Evolutionary conservation across 2,888 invertebrate genomes (phyloP).

Genomic region (Rhogogaster chlorosoma): DNA sequence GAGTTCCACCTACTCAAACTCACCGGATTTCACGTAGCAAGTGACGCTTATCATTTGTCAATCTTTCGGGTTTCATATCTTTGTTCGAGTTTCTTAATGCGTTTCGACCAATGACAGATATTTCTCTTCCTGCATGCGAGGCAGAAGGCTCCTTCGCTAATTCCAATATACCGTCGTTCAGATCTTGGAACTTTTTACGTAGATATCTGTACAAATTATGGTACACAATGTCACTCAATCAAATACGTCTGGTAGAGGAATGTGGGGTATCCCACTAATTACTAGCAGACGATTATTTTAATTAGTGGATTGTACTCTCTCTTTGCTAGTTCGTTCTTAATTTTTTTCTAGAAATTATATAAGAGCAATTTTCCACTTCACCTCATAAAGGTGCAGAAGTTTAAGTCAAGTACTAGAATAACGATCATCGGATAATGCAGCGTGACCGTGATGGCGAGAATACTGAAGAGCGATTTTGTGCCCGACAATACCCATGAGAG

Average conservation of each 20-base stretch:
- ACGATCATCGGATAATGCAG: background rate
- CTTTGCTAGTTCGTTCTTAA: too few species aligned
- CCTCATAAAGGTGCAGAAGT: background rate
- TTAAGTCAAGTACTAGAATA: background rate
- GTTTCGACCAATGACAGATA: background rate
- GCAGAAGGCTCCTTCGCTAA: background rate
- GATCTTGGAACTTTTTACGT: background rate
- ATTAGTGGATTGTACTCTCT: too few species aligned
- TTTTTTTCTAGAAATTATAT: too few species aligned
- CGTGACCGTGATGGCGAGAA: background rate
- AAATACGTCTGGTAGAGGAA: too few species aligned
- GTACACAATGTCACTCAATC: background rate
- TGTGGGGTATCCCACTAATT: too few species aligned
- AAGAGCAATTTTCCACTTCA: background rate
- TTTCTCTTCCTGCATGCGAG: background rate
- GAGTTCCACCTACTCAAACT: background rate
- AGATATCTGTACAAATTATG: constrained; percentile 9
- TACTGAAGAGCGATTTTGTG: background rate
- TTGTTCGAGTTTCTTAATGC: background rate
- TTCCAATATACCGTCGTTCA: background rate
- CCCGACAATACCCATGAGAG: background rate
- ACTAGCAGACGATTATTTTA: too few species aligned
- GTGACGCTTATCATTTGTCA: background rate
- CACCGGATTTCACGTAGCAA: constrained; percentile 5
- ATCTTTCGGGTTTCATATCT: background rate